phyloP scores from a whole-genome alignment of 2,797 vertebrate genomes.

The Paratrypauchen microcephalus region DNA sequence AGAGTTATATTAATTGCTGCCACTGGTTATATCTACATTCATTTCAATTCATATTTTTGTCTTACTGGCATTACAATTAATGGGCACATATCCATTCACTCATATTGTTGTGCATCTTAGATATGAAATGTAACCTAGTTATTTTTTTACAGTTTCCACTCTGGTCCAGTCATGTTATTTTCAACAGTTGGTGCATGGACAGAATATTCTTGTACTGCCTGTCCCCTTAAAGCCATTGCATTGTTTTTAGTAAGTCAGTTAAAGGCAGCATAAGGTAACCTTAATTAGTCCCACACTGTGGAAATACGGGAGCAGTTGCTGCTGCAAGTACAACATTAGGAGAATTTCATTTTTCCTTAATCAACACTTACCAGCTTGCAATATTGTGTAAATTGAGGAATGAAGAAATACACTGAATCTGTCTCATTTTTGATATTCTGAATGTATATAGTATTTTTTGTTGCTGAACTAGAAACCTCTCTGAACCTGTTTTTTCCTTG shows the following conservation, averaged over 20 bases:
- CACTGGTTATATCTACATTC: neutral
- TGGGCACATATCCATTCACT: too few relatives aligned
- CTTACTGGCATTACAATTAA: too few relatives aligned
- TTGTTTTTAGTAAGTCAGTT: too few relatives aligned
- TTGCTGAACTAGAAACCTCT: neutral
- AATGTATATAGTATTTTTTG: neutral
- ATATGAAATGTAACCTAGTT: too few relatives aligned
- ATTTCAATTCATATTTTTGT: neutral
- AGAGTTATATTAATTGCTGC: neutral
- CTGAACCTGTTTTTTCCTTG: neutral
- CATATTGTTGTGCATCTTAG: too few relatives aligned
- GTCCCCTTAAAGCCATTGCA: too few relatives aligned
- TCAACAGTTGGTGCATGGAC: too few relatives aligned
- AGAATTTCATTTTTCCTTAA: neutral
- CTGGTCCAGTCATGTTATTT: too few relatives aligned
- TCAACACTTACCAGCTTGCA: neutral
- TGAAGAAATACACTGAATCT: neutral
- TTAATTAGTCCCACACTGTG: too few relatives aligned
- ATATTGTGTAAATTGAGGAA: neutral
- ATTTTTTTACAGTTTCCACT: too few relatives aligned
- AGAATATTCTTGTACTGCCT: too few relatives aligned
- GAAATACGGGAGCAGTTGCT: neutral
- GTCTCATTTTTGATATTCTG: neutral
- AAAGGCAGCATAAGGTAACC: too few relatives aligned
- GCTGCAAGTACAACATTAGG: neutral